Evolutionary conservation across 2,888 invertebrate genomes (phyloP).

Genomic region (Geophilus truncorum): DNA sequence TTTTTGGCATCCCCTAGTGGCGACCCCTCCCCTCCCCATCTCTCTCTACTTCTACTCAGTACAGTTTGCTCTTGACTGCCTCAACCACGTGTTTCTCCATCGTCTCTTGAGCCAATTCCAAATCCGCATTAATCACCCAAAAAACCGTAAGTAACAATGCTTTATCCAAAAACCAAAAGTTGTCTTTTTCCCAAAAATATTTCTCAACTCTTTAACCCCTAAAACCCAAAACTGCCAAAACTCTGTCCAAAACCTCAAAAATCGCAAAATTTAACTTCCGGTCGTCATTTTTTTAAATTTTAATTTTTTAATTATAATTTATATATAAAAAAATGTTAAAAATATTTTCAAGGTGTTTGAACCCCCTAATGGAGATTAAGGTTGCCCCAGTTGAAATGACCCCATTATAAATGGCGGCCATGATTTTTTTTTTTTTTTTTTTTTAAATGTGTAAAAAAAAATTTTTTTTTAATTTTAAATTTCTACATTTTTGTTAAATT

Average conservation of each 20-base stretch:
- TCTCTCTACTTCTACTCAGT: not conserved
- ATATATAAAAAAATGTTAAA: not conserved
- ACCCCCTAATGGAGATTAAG: not conserved
- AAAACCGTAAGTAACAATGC: not conserved
- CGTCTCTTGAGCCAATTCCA: not conserved
- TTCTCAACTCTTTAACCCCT: not conserved
- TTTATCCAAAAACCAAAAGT: not conserved
- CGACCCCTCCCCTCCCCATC: not conserved
- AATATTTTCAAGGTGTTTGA: not conserved
- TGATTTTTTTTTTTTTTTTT: not conserved
- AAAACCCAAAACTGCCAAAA: no score
- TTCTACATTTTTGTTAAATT: not conserved
- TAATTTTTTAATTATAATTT: not conserved
- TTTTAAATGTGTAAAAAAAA: not conserved
- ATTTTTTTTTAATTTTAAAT: not conserved
- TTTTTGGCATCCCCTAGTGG: constrained; percentile 8
- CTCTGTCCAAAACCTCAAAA: no score
- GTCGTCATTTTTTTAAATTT: not conserved
- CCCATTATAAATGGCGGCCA: not conserved
- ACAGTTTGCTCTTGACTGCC: not conserved
- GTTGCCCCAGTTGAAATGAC: not conserved
- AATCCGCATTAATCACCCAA: not conserved
- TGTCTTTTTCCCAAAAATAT: not conserved
- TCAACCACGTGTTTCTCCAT: constrained; percentile 15
- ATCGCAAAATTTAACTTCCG: not conserved